Percentiles rank a stretch among this genome's conserved stretches.
Conservation (phyloP, 2,888 invertebrate genomes). For the Erannis defoliaria region DNA sequence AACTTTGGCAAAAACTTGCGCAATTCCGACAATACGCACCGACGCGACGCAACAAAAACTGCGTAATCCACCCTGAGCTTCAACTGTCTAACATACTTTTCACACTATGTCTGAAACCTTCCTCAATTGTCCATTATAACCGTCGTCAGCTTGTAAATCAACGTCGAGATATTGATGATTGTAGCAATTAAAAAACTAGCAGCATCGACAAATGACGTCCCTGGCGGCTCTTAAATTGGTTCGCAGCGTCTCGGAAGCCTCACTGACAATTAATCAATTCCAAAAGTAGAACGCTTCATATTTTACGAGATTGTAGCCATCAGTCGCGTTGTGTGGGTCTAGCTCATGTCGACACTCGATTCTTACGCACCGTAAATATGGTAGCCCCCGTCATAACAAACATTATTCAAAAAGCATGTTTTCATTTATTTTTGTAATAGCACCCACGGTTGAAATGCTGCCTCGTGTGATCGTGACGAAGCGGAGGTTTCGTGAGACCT, state of each 20-base stretch:
- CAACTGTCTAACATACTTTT: conserved; percentile 54
- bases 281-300: conserved; percentile 75
- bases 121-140: conserved; percentile 54
- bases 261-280: conserved; percentile 83
- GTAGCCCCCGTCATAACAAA: conserved; percentile 79
- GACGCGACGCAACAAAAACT: conserved; percentile 59
- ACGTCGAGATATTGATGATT: conserved; percentile 66
- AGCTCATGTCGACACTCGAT: conserved; percentile 70
- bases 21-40: conserved; percentile 79
- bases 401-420: conserved; percentile 78
- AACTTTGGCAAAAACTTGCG: conserved; percentile 82
- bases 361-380: conserved; percentile 68
- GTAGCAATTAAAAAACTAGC: conserved; percentile 70
- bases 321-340: conserved; percentile 85
- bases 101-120: conserved; percentile 54
- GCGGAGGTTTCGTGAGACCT: conserved; percentile 67
- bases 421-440: conserved; percentile 81
- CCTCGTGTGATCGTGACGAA: conserved; percentile 70
- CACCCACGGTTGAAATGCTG: conserved; percentile 68
- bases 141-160: conserved; percentile 63
- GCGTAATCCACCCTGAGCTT: conserved; percentile 53
- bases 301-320: conserved; percentile 73
- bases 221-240: conserved; percentile 71
- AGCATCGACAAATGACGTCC: conserved; percentile 66
- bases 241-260: conserved; percentile 60